These are phyloP conservation scores for Pelobates cultripes DNA, from an alignment of 2,797 vertebrate species.

Conservation along the genomic window DNA sequence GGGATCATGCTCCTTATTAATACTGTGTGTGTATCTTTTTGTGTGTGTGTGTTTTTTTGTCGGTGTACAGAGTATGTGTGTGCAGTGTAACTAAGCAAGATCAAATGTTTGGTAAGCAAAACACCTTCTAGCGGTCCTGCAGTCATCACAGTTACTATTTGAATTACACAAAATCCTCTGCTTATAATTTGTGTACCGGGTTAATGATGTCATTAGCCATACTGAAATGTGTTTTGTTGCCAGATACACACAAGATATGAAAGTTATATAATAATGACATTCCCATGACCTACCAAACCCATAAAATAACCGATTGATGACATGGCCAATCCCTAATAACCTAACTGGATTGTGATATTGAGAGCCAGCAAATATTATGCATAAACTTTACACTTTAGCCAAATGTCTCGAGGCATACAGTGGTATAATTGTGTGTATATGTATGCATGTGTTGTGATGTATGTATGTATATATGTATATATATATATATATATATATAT, in stretches of 20 bases:
- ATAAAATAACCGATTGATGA: slow-evolving; percentile 50
- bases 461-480: too few relatives aligned
- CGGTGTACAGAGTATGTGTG: neutral
- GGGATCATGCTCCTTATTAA: too few relatives aligned
- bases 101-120: slow-evolving; percentile 7
- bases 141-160: neutral
- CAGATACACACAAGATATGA: slow-evolving; percentile 32
- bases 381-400: neutral
- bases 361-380: neutral
- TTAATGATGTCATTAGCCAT: slow-evolving; percentile 36
- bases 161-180: slow-evolving; percentile 4
- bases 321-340: slow-evolving; percentile 45
- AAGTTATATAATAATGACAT: slow-evolving; percentile 44
- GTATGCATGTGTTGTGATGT: neutral
- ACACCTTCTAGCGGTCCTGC: neutral
- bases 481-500: too few relatives aligned
- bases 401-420: neutral
- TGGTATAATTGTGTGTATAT: too few relatives aligned
- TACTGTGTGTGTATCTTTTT: neutral
- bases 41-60: neutral
- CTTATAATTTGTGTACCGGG: slow-evolving; percentile 14
- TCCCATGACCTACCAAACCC: slow-evolving; percentile 45
- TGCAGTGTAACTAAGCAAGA: neutral
- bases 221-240: slow-evolving; percentile 12
- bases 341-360: slow-evolving; percentile 24